Evolutionary conservation across 1,140 invertebrate genomes (phyloP), one percentile per base, ranked within the genome.

Genomic region (Drosophila azteca): DNA sequence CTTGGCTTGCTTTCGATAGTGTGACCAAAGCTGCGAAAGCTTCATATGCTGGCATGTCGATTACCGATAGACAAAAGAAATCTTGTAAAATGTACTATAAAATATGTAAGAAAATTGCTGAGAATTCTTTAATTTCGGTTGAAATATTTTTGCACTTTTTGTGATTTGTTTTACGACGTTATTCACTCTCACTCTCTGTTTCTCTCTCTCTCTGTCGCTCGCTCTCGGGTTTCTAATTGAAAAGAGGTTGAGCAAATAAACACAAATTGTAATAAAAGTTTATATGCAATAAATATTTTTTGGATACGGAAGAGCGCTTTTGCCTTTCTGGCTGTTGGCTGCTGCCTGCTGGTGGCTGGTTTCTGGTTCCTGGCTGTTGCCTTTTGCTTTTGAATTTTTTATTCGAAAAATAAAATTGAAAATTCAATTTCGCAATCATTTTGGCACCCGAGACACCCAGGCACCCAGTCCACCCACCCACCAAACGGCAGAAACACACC

Each of bases 351-450:
- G 52, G n/a, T n/a, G n/a, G n/a, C n/a, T n/a, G n/a, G n/a, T n/a
- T n/a, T n/a, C 11, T 35, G 52, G 53, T 17, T 55, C n/a, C 41
- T 57, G 54, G 15, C 43, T 44, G 26, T 24, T 51, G 55, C 54
- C 62, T 65, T 22, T 50, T 67, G 76, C 81, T 85, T 87, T 85
- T 85, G 81, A 85, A 85, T 85, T 85, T 85, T 85, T 85, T 72
- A 85, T 85, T 85, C 45, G 81, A 77, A 84, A 85, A 81, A 77
- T 85, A 85, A 85, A 85, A 85, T 85, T 85, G 81, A 85, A 85
- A 85, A 85, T 85, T 85, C 81, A 85, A 85, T 85, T 85, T 85
- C 68, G 81, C 81, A 85, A 85, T 85, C 81, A 85, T 85, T 85
- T 85, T 85, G 81, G 81, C 81, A 85, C 81, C 81, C 72, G 63